Percentiles rank a stretch among this genome's conserved stretches.
Evolutionary conservation across 2,888 invertebrate genomes (phyloP).

Genomic region (Cerastoderma edule): DNA sequence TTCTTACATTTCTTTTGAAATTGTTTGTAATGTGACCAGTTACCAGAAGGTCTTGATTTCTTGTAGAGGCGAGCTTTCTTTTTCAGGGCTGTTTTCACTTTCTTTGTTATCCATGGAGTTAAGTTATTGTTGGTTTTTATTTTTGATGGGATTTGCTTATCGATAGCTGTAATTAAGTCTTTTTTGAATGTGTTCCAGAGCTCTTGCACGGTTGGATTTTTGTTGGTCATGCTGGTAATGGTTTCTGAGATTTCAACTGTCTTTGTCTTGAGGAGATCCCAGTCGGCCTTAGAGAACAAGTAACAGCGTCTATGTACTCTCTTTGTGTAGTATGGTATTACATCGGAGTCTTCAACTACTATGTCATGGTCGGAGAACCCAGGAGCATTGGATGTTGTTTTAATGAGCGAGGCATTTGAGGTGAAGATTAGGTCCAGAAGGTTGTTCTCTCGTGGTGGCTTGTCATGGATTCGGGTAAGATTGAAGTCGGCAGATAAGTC

Average conservation of each 20-base stretch:
- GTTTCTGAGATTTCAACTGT: not conserved
- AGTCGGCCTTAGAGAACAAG: slow-evolving; percentile 39
- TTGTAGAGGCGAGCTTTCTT: slow-evolving; percentile 6
- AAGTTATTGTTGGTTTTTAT: not conserved
- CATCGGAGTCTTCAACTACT: slow-evolving; percentile 41
- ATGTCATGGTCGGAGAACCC: slow-evolving; percentile 46
- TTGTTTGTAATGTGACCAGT: not conserved
- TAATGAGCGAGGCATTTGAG: slow-evolving; percentile 37
- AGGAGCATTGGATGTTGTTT: slow-evolving; percentile 28
- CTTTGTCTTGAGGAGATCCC: slow-evolving; percentile 25
- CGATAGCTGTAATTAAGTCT: not conserved
- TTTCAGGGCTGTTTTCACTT: not conserved
- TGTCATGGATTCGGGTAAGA: slow-evolving; percentile 39
- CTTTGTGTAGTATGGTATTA: slow-evolving; percentile 31
- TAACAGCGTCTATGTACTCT: slow-evolving; percentile 29
- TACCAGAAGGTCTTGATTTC: not conserved
- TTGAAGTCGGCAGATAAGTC: slow-evolving; percentile 28
- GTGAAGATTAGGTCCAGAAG: slow-evolving; percentile 44
- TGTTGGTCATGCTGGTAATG: not conserved
- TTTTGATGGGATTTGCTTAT: slow-evolving; percentile 19
- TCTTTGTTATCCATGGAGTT: slow-evolving; percentile 20
- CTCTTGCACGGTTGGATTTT: not conserved
- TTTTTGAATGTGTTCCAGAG: slow-evolving; percentile 29
- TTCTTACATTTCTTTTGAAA: no score
- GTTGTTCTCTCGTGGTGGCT: slow-evolving; percentile 33